phyloP scores from a whole-genome alignment of 2,888 invertebrate genomes.

The Patella pellucida region DNA sequence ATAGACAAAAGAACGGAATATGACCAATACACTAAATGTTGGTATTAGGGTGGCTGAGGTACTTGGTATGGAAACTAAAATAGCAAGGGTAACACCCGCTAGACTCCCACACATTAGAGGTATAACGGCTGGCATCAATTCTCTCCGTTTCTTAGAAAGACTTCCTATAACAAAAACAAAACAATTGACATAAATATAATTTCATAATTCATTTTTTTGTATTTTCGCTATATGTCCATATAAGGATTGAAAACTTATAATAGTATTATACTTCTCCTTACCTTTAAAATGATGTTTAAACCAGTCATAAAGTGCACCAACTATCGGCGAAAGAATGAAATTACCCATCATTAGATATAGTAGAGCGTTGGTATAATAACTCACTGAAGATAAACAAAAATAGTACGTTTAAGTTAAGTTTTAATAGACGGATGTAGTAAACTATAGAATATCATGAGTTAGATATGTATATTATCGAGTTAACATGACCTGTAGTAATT shows the following conservation, averaged over 20 bases:
- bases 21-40: slow-evolving; percentile 44
- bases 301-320: slow-evolving; percentile 54
- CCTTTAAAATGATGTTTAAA: slow-evolving; percentile 34
- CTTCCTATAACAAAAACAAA: slow-evolving; percentile 34
- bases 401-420: too few relatives aligned
- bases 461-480: too few relatives aligned
- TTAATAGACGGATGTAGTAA: too few relatives aligned
- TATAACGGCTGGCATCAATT: slow-evolving; percentile 49
- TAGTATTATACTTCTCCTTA: slow-evolving; percentile 16
- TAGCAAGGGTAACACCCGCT: slow-evolving; percentile 39
- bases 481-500: too few relatives aligned
- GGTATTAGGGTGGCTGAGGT: neutral
- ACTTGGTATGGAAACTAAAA: slow-evolving; percentile 38
- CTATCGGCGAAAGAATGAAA: slow-evolving; percentile 46
- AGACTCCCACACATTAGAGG: slow-evolving; percentile 44
- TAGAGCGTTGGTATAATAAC: slow-evolving; percentile 52
- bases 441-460: too few relatives aligned
- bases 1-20: slow-evolving; percentile 53
- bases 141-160: slow-evolving; percentile 34
- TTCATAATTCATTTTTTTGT: too few relatives aligned
- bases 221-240: too few relatives aligned
- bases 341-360: slow-evolving; percentile 56
- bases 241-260: too few relatives aligned
- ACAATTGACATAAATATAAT: too few relatives aligned
- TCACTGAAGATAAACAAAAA: slow-evolving; percentile 44